A percentile compares a stretch with the other conserved stretches of the same genome.
These are phyloP conservation scores for Silurus asotus DNA, from an alignment of 2,113 vertebrate species.

Conservation along the genomic window DNA sequence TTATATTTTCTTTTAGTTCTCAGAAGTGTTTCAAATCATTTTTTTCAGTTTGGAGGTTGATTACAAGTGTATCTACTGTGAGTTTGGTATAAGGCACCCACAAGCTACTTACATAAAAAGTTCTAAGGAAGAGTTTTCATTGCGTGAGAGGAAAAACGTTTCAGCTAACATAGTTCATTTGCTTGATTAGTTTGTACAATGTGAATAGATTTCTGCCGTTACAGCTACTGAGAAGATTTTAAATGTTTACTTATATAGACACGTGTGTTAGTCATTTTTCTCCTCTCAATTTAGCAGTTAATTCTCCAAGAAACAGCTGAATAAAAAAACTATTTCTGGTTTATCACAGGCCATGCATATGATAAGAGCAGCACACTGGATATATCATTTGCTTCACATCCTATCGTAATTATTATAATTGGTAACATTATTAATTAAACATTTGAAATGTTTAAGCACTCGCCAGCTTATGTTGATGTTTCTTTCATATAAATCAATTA, in stretches of 20 bases:
- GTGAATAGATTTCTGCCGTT: not conserved
- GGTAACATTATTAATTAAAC: slow-evolving; percentile 9
- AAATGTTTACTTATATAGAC: slow-evolving; percentile 1
- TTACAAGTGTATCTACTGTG: not conserved
- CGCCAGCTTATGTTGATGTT: not conserved
- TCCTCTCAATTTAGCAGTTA: not conserved
- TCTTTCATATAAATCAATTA: not conserved
- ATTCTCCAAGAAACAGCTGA: not conserved
- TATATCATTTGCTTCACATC: slow-evolving; percentile 19
- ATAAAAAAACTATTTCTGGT: slow-evolving; percentile 11
- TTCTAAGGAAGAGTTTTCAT: not conserved
- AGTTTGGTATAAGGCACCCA: not conserved
- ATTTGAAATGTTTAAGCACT: slow-evolving; percentile 10
- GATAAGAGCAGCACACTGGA: slow-evolving; percentile 10
- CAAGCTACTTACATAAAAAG: not conserved
- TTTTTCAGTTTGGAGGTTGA: not conserved
- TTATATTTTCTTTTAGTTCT: not conserved
- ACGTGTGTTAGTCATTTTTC: not conserved
- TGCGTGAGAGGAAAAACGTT: not conserved
- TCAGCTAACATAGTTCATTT: not conserved
- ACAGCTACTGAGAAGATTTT: not conserved
- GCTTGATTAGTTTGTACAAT: not conserved
- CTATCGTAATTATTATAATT: not conserved
- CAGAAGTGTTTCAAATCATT: not conserved
- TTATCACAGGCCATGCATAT: not conserved